Base-by-base conservation (phyloP, 2,113 vertebrate species). In the Isurus oxyrinchus region DNA sequence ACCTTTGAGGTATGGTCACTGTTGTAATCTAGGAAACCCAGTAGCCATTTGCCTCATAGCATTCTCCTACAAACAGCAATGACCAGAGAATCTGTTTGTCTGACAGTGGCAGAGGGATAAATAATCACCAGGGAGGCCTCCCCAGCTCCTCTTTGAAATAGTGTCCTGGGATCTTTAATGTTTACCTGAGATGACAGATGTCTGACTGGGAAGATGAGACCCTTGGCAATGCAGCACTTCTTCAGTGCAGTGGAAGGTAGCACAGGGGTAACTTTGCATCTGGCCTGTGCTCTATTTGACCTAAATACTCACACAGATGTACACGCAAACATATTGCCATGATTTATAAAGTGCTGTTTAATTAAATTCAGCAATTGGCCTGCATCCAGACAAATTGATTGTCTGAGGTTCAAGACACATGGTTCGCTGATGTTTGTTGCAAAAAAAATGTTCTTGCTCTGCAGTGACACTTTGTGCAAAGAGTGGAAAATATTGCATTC, bases 351-450 rank as follows among this genome's bases (percentile, higher is more conserved):
- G 35, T 63, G n/a, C 40, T 93, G 88, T 59, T 93, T 91, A 61
- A 91, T 91, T 91, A 91, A 84, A n/a, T 14, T 91, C 88, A 91
- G 88, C 55, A 91, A 59, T 13, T 16, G 88, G 27, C 88, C 35
- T 16, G 31, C 35, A 61, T n/a, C 88, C 57, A 93, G 88, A 44
- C 81, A 84, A 44, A 84, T 84, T 84, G 40, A 84, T 84, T 84
- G 81, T 84, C 81, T 84, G 81, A 35, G 55, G 55, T 59, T 35
- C 5, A 16, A 4, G 57, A 61, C 55, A 93, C 14, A 93, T 93
- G 88, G 31, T 31, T n/a, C 0, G 27, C 55, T 59, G 3, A 93
- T n/a, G 31, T 93, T 93, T 55, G 1, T 90, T 57, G 7, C 5
- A n/a, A 35, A 61, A n/a, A 55, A 11, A 44, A 76, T 7, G 27